Conservation (phyloP, 2,797 vertebrate species). For the Gambelia wislizenii region DNA sequence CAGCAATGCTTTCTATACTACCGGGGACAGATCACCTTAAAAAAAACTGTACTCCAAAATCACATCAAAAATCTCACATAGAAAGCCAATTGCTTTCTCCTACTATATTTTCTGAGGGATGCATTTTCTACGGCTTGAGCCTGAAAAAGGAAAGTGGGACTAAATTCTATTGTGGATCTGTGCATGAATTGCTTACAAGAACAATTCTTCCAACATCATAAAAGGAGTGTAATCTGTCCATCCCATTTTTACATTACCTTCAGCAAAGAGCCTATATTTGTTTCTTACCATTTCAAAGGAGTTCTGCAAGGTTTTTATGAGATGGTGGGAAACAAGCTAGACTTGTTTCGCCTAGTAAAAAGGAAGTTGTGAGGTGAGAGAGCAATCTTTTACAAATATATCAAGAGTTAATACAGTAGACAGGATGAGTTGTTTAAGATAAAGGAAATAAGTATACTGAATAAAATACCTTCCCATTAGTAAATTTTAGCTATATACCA, state of each 20-base stretch:
- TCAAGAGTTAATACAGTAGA: neutral
- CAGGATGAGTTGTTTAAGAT: neutral
- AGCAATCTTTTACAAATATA: neutral
- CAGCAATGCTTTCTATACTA: no score
- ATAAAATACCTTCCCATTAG: neutral
- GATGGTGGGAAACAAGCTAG: neutral
- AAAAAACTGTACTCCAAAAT: neutral
- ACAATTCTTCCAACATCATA: neutral
- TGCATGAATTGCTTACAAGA: neutral
- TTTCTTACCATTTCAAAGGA: slow-evolving; percentile 23
- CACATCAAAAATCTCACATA: neutral
- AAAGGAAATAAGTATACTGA: neutral
- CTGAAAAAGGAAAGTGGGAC: neutral
- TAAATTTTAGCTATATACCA: neutral
- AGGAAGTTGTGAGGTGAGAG: neutral
- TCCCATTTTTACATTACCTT: neutral
- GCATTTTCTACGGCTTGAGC: neutral
- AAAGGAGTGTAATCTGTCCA: neutral
- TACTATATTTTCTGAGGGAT: neutral
- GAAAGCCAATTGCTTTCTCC: neutral
- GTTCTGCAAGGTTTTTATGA: slow-evolving; percentile 21
- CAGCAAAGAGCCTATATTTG: rapidly evolving
- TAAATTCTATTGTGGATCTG: neutral
- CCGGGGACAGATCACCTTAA: neutral
- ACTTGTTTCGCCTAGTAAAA: neutral